Evolutionary conservation across 2,113 vertebrate species (phyloP).

Genomic region (Burhinus oedicnemus): DNA sequence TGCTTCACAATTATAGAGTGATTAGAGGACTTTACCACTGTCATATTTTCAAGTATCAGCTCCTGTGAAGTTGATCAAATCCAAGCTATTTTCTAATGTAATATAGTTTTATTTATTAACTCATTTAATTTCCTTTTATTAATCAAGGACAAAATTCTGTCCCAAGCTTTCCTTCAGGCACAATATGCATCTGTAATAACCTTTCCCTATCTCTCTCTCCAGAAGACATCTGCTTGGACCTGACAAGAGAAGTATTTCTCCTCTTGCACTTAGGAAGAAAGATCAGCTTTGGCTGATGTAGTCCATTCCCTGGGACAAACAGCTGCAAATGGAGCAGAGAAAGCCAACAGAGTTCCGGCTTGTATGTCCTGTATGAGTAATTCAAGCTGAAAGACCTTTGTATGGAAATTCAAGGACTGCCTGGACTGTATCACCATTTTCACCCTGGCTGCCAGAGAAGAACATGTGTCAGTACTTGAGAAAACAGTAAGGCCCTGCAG

Average conservation of each 20-base stretch:
- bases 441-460: background rate
- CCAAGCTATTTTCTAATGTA: background rate
- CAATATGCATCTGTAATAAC: background rate
- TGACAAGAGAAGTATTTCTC: background rate
- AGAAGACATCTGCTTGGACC: slow-evolving; percentile 1
- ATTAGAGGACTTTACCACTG: background rate
- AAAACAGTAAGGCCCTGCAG: background rate
- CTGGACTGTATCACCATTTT: slow-evolving; percentile 10
- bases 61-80: background rate
- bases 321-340: background rate
- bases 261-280: background rate
- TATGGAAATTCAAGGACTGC: background rate
- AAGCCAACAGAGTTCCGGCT: background rate
- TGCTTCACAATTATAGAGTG: background rate
- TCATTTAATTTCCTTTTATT: background rate
- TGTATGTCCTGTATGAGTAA: background rate
- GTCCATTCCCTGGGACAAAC: background rate
- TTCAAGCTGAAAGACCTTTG: background rate
- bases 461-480: background rate
- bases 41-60: background rate
- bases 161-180: background rate
- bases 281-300: background rate
- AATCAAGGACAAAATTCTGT: background rate
- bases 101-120: background rate
- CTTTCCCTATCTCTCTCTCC: background rate